Evolutionary conservation across 2,797 vertebrate genomes (phyloP), one percentile per base, ranked within the genome.

Genomic region (Furcifer pardalis): DNA sequence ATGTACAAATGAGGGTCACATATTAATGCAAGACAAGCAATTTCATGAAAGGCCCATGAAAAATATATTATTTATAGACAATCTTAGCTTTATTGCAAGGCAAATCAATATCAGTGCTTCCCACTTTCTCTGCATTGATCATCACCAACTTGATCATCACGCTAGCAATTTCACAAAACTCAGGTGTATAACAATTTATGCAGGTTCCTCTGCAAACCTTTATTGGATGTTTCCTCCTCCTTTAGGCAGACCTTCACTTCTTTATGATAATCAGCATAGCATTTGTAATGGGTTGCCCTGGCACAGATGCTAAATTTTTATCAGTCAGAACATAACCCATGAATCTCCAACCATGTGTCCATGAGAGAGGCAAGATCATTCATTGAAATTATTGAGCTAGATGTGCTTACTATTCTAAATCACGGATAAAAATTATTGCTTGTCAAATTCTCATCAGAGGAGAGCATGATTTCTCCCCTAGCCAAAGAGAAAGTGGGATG

Each of bases 41-140:
- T 32, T 79, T 56, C 66, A 69, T 82, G 69, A 87, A 81, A 92
- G 79, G 72, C 19, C 15, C 1, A 27, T 21, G 21, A 72, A 44
- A 89, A 59, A 74, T 84, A 25, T 32, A 91, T 90, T 87, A 86
- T 27, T 21, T 88, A 88, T 75, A 86, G 30, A 40, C 89, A 93
- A 66, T 59, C 35, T 90, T 59, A 52, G 69, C n/a, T 84, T 86
- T 86, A 76, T 87, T 44, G 88, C 49, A 84, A 79, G 91, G 65
- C 78, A 91, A 89, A 82, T 83, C 77, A 82, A 1, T 68, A 72
- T 59, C 40, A 23, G 35, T 59, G 27, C 42, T 40, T 77, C 17
- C 25, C 86, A 60, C 77, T 35, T 66, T 30, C 68, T 85, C 40
- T 66, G 44, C 59, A 82, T 83, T 80, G 15, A 42, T 88, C 63